Conservation (phyloP, 92 coral and sea anemone species). For the Metridium senile region DNA sequence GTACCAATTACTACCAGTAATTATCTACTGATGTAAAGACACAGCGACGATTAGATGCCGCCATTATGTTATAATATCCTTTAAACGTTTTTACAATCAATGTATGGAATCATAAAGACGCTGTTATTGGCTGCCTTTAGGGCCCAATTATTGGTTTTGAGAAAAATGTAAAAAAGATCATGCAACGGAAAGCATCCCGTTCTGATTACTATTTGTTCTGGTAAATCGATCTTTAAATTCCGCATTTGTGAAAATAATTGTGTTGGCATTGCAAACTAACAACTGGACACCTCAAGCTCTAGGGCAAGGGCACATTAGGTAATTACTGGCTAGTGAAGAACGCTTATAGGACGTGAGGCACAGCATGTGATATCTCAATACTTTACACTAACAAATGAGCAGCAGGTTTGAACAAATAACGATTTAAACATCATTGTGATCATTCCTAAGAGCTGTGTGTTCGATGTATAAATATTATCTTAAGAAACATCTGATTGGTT, state of each 20-base stretch:
- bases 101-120: not conserved
- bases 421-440: not conserved
- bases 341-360: not conserved
- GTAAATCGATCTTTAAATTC: not conserved
- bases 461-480: constrained; percentile 12
- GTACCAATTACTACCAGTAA: not conserved
- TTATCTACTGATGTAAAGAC: not conserved
- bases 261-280: not conserved
- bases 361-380: not conserved
- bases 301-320: not conserved
- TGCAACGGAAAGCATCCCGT: not conserved
- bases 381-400: not conserved
- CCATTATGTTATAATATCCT: not conserved
- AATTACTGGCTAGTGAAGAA: not conserved
- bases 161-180: not conserved
- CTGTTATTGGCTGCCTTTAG: not conserved
- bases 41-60: not conserved
- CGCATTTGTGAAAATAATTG: not conserved
- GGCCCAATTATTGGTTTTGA: not conserved
- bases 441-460: not conserved
- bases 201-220: not conserved
- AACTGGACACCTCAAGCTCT: not conserved
- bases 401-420: constrained; percentile 4
- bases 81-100: not conserved
- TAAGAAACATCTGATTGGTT: not conserved